phyloP scores from a whole-genome alignment of 92 coral and sea anemone genomes.

The Porites lobata region DNA sequence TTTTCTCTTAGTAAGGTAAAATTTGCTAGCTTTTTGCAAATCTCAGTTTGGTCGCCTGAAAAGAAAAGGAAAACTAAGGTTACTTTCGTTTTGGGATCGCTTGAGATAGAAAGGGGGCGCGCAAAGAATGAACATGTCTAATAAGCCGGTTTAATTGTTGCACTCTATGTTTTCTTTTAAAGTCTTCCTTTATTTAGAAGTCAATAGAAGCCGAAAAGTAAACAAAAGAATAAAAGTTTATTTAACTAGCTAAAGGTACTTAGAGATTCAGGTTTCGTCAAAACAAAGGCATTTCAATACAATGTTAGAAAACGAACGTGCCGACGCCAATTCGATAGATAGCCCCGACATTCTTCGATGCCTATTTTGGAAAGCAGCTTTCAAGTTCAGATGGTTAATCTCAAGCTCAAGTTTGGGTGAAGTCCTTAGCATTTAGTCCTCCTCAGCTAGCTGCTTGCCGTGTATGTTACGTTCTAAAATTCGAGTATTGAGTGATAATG shows the following conservation, averaged over 20 bases:
- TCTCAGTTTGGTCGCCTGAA: no score
- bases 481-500: slow-evolving; percentile 6
- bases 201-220: slow-evolving; percentile 15
- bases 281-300: slow-evolving; percentile 30
- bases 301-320: background rate
- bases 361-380: background rate
- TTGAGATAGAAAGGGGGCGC: background rate
- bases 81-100: background rate
- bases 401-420: no score
- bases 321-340: background rate
- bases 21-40: no score
- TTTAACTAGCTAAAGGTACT: slow-evolving; percentile 16
- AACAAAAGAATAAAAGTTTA: slow-evolving; percentile 33
- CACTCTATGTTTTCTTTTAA: background rate
- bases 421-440: background rate
- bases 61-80: no score
- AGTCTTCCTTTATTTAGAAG: slow-evolving; percentile 22
- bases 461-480: background rate
- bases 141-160: background rate
- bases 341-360: background rate
- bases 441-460: background rate
- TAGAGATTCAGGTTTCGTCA: slow-evolving; percentile 17
- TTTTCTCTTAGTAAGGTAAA: no score
- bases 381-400: background rate
- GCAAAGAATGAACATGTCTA: background rate